Conservation (phyloP, 2,113 vertebrate genomes). For the Platysteira castanea region DNA sequence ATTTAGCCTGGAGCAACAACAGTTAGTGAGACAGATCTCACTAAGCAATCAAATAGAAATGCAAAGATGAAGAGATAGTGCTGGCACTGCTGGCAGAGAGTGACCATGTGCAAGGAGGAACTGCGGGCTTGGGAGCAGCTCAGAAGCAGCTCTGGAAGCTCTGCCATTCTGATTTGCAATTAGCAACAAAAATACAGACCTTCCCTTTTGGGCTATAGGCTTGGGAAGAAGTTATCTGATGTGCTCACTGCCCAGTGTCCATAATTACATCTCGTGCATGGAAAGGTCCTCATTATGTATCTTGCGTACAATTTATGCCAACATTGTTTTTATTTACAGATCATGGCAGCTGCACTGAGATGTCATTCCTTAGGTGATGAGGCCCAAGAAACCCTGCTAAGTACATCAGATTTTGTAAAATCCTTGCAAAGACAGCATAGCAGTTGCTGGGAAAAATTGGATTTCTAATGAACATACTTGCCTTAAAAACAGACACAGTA, state of each 20-base stretch:
- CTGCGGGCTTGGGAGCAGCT: fast-evolving
- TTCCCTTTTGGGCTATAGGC: not conserved
- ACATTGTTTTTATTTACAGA: not conserved
- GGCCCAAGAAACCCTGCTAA: not conserved
- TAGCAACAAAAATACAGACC: not conserved
- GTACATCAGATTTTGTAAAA: not conserved
- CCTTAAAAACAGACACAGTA: not conserved
- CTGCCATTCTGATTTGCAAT: not conserved
- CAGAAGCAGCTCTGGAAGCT: not conserved
- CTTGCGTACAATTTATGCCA: not conserved
- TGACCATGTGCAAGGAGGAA: not conserved
- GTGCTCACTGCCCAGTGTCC: not conserved
- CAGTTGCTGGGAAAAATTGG: not conserved
- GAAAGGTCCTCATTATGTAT: not conserved
- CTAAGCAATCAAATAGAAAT: not conserved
- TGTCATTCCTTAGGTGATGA: not conserved
- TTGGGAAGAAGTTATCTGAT: not conserved
- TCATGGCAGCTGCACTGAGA: not conserved
- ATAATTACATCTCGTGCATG: not conserved
- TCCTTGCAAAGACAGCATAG: not conserved
- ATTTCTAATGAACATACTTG: not conserved
- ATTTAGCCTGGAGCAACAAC: not conserved
- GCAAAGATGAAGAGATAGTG: not conserved
- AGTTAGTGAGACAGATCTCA: not conserved
- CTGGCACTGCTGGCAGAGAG: not conserved